These are phyloP conservation scores for Boulengeromyrus knoepffleri DNA, from an alignment of 2,113 vertebrate genomes.

Conservation along the genomic window DNA sequence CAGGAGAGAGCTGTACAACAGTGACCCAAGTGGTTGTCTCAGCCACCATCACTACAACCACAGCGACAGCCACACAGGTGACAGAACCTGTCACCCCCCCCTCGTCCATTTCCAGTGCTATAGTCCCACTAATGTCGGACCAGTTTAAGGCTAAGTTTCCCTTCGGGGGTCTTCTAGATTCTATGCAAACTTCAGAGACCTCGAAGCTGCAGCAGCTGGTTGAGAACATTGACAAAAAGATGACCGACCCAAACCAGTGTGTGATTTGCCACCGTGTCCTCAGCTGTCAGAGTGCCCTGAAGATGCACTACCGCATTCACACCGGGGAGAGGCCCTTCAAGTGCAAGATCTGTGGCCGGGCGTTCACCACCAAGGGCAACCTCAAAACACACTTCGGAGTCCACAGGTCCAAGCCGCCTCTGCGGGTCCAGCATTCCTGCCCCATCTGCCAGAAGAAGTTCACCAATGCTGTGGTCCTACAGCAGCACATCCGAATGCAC, in stretches of 20 bases:
- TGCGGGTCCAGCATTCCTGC: constrained; percentile 95
- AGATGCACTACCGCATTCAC: constrained; percentile 98
- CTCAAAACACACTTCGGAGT: constrained; percentile 98
- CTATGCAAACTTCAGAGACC: constrained; percentile 99
- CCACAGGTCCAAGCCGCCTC: constrained; percentile 92
- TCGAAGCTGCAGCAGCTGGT: constrained; percentile 97
- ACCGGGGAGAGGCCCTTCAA: constrained; percentile 98
- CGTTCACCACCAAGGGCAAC: constrained; percentile 98
- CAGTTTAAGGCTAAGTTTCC: constrained; percentile 96
- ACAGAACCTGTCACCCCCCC: constrained; percentile 59
- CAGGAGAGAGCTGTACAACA: constrained; percentile 63
- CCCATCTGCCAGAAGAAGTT: constrained; percentile 99
- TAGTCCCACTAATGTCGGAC: constrained; percentile 78
- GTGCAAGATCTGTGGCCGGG: constrained; percentile 97
- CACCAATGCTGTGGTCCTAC: constrained; percentile 93
- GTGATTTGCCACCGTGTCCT: constrained; percentile 96
- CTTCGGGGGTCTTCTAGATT: constrained; percentile 94
- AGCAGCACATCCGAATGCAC: constrained; percentile 99
- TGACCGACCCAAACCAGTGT: constrained; percentile 97
- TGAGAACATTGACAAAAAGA: constrained; percentile 98
- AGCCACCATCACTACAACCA: constrained; percentile 49
- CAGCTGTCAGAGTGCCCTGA: constrained; percentile 97
- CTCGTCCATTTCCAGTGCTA: constrained; percentile 67
- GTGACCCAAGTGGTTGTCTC: constrained; percentile 65
- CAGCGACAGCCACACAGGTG: constrained; percentile 37